Evolutionary conservation across 2,888 invertebrate species (phyloP), one percentile per base, ranked within the genome.

Genomic region (Limenitis camilla): DNA sequence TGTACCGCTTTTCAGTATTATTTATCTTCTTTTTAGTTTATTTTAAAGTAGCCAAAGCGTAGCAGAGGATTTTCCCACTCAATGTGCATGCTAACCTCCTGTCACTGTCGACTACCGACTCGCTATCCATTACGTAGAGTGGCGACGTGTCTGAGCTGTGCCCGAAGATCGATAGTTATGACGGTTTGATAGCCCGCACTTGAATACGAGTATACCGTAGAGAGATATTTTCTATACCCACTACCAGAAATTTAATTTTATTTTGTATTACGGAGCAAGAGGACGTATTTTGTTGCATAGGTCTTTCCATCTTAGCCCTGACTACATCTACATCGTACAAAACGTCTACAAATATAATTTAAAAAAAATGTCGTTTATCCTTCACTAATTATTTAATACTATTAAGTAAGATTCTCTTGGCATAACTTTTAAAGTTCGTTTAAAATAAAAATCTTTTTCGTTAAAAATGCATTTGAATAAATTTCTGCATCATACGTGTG

Each of bases 401-500:
- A n/a, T n/a, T n/a, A n/a, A n/a, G n/a, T n/a, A n/a, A n/a, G n/a
- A n/a, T n/a, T n/a, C n/a, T n/a, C n/a, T n/a, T n/a, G n/a, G n/a
- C n/a, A n/a, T n/a, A n/a, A n/a, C n/a, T n/a, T n/a, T n/a, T n/a
- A n/a, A n/a, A n/a, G n/a, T n/a, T n/a, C n/a, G n/a, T n/a, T n/a
- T n/a, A n/a, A n/a, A 52, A 50, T 55, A 52, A 58, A 58, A 52
- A 54, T 44, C 35, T 47, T 40, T 40, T 54, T 52, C 59, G 64
- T 65, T 65, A 62, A 65, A 65, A 59, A 63, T 56, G 48, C 43
- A 55, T 46, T 52, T 58, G 54, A 69, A 69, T 70, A 65, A 62
- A 57, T 63, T 60, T 61, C 62, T 62, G 60, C 57, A 59, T 58
- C 66, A 59, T 42, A 61, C 68, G 72, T 75, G 76, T 74, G 76